Base-by-base conservation (phyloP, 2,113 vertebrate species). In the Antechinus flavipes region DNA sequence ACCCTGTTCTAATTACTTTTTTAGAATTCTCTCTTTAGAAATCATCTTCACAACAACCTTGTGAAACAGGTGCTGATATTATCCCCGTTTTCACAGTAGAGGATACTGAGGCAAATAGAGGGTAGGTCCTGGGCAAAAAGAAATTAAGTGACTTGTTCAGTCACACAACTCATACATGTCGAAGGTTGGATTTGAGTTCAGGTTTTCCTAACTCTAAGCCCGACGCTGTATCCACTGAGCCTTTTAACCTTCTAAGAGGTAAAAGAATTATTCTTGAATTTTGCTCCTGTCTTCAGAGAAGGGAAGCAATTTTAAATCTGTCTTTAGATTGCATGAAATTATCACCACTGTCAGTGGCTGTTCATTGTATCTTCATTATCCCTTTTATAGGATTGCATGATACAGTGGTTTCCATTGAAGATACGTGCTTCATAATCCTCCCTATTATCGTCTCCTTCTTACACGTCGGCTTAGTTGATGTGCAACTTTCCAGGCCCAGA, bases 361-460 rank as follows among this genome's bases (percentile, higher is more conserved):
- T 97, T 99, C 99, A 0, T 96, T 25, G 46, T 98, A n/a, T 99
- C 99, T 25, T n/a, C 58, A 0, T 99, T 98, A 4, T 99, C 99
- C 1, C 98, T 97, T 90, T 84, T 97, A 96, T 99, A 99, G 94
- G 98, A 98, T 90, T 99, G 97, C 98, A 99, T 98, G 97, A 99
- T 99, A 99, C 99, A 99, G 96, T 99, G 99, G 99, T 99, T 99
- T 99, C 99, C 99, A 96, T 97, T 98, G 93, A 98, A 97, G 93
- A 98, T 98, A 92, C 99, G 97, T 35, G 99, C 99, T 89, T 97
- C 50, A 30, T 99, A 96, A 99, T 99, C 61, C 3, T 97, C 55
- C 99, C 99, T 95, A 99, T 96, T 25, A 98, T 93, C 0, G 95
- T 98, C 24, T 35, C 95, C 8, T 42, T n/a, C 0, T 42, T 46